A percentile compares a stretch with the other conserved stretches of the same genome.
phyloP scores from a whole-genome alignment of 2,113 vertebrate genomes.

The Pygoscelis adeliae region DNA sequence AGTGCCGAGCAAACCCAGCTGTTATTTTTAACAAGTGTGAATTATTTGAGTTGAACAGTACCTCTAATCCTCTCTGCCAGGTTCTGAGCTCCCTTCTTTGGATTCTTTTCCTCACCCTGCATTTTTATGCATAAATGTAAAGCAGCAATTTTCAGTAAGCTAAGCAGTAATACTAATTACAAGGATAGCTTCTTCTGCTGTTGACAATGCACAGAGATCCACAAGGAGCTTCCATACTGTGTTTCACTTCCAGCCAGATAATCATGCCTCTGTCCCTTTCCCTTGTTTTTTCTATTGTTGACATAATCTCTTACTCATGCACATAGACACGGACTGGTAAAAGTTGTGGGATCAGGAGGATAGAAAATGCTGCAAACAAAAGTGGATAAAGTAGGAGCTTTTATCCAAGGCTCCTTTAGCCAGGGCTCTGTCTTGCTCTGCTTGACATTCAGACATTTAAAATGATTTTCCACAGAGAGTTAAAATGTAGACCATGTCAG shows the following conservation, averaged over 20 bases:
- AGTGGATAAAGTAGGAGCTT: neutral
- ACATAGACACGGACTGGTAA: neutral
- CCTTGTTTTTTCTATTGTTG: neutral
- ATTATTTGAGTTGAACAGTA: neutral
- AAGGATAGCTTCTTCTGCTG: neutral
- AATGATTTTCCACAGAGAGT: neutral
- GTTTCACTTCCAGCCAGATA: neutral
- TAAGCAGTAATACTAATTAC: neutral
- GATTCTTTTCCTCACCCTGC: neutral
- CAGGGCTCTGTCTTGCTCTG: neutral
- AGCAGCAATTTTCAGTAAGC: neutral
- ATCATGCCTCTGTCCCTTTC: neutral
- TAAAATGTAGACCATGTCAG: neutral
- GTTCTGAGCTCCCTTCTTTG: neutral
- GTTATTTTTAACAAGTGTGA: neutral
- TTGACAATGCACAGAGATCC: neutral
- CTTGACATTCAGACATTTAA: neutral
- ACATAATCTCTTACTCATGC: neutral
- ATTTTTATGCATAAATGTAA: neutral
- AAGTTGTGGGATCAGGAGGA: neutral
- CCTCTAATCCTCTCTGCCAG: neutral
- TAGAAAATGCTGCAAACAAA: neutral
- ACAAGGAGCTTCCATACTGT: neutral
- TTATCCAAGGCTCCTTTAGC: neutral
- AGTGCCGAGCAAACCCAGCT: neutral